These are phyloP conservation scores for Macquaria australasica DNA, from an alignment of 2,113 vertebrate species.

Conservation along the genomic window DNA sequence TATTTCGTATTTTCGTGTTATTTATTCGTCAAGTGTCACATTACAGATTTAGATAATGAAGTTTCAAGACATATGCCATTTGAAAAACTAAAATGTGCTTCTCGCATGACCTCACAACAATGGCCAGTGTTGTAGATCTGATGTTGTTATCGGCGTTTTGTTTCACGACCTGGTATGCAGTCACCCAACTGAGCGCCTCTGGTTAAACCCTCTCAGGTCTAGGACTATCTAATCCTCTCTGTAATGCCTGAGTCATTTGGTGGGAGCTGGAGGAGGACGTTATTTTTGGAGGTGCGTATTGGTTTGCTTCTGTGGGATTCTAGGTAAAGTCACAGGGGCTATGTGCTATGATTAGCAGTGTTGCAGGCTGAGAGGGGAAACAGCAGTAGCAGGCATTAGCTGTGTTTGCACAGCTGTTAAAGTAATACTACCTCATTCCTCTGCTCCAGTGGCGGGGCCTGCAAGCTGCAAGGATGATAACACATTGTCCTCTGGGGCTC, in stretches of 20 bases:
- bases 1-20: no score
- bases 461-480: slow-evolving; percentile 42
- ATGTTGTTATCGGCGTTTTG: slow-evolving; percentile 13
- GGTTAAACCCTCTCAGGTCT: slow-evolving; percentile 22
- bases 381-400: slow-evolving; percentile 78
- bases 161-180: slow-evolving; percentile 10
- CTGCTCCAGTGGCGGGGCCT: slow-evolving; percentile 44
- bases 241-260: slow-evolving; percentile 41
- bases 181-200: slow-evolving; percentile 10
- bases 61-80: slow-evolving; percentile 11
- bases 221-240: slow-evolving; percentile 30
- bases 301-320: slow-evolving; percentile 57
- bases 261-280: slow-evolving; percentile 42
- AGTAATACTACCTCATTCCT: slow-evolving; percentile 80
- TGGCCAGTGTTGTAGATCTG: slow-evolving; percentile 10
- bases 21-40: neutral
- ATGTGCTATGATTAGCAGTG: slow-evolving; percentile 74
- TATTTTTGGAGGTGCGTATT: slow-evolving; percentile 67
- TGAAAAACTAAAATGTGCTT: neutral
- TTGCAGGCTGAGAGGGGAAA: slow-evolving; percentile 43
- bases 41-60: slow-evolving; percentile 32
- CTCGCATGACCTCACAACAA: neutral
- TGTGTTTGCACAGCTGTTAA: slow-evolving; percentile 83
- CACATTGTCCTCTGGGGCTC: slow-evolving; percentile 27
- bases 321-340: slow-evolving; percentile 59